Evolutionary conservation across 2,888 invertebrate species (phyloP).

Genomic region (Noctuana brunneofusca): DNA sequence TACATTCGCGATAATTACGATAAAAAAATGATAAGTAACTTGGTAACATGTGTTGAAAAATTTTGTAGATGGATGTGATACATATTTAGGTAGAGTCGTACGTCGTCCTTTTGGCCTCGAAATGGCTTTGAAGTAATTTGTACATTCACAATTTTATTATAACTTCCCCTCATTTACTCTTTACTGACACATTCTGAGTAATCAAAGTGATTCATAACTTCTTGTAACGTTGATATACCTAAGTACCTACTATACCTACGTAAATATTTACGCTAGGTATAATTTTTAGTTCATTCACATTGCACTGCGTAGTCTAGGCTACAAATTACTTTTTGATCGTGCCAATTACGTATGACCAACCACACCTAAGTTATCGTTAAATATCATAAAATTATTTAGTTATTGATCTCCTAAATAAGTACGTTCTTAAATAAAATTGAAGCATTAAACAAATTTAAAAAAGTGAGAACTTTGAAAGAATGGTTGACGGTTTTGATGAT

Average conservation of each 20-base stretch:
- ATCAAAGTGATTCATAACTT: constrained; percentile 36
- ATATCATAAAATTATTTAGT: not conserved
- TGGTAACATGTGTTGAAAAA: not conserved
- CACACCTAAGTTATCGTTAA: constrained; percentile 38
- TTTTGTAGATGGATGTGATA: not conserved
- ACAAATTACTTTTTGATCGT: constrained; percentile 12
- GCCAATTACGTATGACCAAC: constrained; percentile 42
- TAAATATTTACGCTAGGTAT: constrained; percentile 27
- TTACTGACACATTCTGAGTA: constrained; percentile 32
- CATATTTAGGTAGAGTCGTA: not conserved
- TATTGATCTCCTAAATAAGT: not conserved
- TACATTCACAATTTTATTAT: constrained; percentile 9
- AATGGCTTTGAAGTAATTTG: not conserved
- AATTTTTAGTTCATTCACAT: constrained; percentile 25
- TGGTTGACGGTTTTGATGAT: not conserved
- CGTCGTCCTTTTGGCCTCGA: constrained; percentile 4
- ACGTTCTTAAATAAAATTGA: not conserved
- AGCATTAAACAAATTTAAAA: not conserved
- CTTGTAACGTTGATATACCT: not conserved
- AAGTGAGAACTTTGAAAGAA: not conserved
- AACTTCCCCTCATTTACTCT: constrained; percentile 9
- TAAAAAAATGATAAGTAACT: constrained; percentile 18
- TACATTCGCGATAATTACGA: constrained; percentile 23
- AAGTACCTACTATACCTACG: not conserved
- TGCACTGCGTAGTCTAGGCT: not conserved